These are phyloP conservation scores for Drosophila kohkoa DNA, from an alignment of 1,140 invertebrate genomes.

Conservation along the genomic window DNA sequence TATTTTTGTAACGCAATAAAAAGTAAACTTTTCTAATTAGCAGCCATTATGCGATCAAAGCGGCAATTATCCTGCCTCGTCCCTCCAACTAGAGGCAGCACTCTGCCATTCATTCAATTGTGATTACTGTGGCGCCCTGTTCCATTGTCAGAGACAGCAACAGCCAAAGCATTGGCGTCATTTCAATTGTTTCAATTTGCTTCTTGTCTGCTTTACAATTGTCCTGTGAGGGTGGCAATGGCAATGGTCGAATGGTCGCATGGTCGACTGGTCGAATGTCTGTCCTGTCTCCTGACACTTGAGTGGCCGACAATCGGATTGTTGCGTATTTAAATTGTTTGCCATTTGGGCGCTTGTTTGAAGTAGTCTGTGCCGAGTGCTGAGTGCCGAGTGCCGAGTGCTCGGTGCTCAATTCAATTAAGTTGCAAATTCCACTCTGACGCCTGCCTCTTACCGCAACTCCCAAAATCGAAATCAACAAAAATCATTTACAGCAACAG, in stretches of 20 bases:
- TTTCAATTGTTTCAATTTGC: slow-evolving; percentile 49
- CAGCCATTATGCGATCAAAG: slow-evolving; percentile 75
- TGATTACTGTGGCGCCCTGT: slow-evolving; percentile 19
- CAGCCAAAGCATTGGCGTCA: neutral
- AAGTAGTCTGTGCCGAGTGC: slow-evolving; percentile 9
- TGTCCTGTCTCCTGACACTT: slow-evolving; percentile 16
- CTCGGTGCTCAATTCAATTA: slow-evolving; percentile 40
- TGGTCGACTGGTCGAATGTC: neutral
- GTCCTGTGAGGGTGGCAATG: slow-evolving; percentile 10
- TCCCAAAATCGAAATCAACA: slow-evolving; percentile 16
- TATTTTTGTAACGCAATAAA: slow-evolving; percentile 68
- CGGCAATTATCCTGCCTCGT: slow-evolving; percentile 65
- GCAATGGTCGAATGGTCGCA: neutral
- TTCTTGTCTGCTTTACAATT: slow-evolving; percentile 14
- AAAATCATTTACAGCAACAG: slow-evolving; percentile 26
- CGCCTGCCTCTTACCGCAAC: neutral
- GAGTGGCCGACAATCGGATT: slow-evolving; percentile 34
- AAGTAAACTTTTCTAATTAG: slow-evolving; percentile 81
- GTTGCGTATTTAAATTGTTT: slow-evolving; percentile 49
- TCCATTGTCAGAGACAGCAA: neutral
- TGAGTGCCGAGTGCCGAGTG: slow-evolving; percentile 5
- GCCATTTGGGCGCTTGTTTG: slow-evolving; percentile 23
- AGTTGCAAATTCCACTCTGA: slow-evolving; percentile 30
- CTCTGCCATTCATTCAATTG: slow-evolving; percentile 1
- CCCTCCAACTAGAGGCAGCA: neutral